Conservation (phyloP, 2,797 vertebrate species). For the Macropus fuliginosus region DNA sequence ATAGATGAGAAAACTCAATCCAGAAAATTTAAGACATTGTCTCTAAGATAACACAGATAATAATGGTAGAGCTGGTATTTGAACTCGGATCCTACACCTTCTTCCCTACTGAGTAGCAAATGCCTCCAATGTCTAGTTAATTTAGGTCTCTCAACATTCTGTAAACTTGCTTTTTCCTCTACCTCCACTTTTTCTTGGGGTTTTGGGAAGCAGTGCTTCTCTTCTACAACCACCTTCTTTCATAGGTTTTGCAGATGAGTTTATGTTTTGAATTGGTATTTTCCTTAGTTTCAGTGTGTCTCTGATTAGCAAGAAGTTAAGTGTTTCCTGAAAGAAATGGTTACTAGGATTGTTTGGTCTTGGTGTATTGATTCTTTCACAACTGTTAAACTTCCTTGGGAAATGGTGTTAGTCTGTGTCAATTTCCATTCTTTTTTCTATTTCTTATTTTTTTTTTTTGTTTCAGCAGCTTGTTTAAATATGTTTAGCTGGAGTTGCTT, state of each 20-base stretch:
- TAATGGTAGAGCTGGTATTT: not conserved
- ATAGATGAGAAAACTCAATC: not conserved
- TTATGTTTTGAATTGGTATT: not conserved
- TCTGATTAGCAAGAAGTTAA: not conserved
- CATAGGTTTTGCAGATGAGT: not conserved
- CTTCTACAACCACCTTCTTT: not conserved
- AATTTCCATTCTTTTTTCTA: not conserved
- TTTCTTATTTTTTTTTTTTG: not conserved
- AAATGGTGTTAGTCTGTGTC: not conserved
- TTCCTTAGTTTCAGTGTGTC: not conserved
- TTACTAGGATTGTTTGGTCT: not conserved
- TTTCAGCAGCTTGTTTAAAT: not conserved
- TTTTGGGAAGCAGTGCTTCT: not conserved
- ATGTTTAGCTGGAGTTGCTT: not conserved
- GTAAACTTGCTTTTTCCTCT: not conserved
- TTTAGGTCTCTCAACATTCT: not conserved
- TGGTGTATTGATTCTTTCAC: not conserved
- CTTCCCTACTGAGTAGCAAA: not conserved
- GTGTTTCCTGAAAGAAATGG: not conserved
- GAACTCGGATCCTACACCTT: not conserved
- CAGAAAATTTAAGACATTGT: not conserved
- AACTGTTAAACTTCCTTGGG: not conserved
- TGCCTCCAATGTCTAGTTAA: not conserved
- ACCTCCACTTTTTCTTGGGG: not conserved
- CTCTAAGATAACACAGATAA: not conserved